Percentiles rank a stretch among this genome's conserved stretches.
phyloP scores from a whole-genome alignment of 2,113 vertebrate species.

The Ophthalmolycus amberensis region DNA sequence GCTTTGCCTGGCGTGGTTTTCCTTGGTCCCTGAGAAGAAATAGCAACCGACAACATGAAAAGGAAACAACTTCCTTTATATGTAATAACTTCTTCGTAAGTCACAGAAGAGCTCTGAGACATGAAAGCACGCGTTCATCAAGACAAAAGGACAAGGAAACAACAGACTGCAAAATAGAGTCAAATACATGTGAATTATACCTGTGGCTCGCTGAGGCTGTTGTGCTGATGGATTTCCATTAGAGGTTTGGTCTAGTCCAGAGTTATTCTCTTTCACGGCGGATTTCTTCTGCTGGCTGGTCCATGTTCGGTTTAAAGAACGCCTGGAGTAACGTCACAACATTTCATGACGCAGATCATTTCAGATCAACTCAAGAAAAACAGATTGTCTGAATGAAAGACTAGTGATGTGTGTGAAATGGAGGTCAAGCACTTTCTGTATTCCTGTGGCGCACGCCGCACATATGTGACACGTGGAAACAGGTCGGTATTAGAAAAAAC shows the following conservation, averaged over 20 bases:
- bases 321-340: constrained; percentile 54
- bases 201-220: constrained; percentile 24
- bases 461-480: not conserved
- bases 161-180: not conserved
- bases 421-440: not conserved
- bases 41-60: not conserved
- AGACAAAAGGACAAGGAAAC: not conserved
- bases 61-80: not conserved
- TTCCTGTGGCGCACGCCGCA: not conserved
- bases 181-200: constrained; percentile 46
- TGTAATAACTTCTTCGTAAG: not conserved
- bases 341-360: constrained; percentile 5
- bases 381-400: not conserved
- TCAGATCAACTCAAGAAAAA: not conserved
- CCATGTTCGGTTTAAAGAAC: constrained; percentile 84
- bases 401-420: not conserved
- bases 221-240: constrained; percentile 5
- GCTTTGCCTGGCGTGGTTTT: constrained; percentile 13
- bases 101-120: not conserved
- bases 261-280: constrained; percentile 33
- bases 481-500: not conserved
- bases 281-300: constrained; percentile 72
- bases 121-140: not conserved
- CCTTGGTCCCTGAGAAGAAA: constrained; percentile 45
- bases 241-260: not conserved